phyloP scores from a whole-genome alignment of 2,113 vertebrate genomes.

The Brevimyrus niger region DNA sequence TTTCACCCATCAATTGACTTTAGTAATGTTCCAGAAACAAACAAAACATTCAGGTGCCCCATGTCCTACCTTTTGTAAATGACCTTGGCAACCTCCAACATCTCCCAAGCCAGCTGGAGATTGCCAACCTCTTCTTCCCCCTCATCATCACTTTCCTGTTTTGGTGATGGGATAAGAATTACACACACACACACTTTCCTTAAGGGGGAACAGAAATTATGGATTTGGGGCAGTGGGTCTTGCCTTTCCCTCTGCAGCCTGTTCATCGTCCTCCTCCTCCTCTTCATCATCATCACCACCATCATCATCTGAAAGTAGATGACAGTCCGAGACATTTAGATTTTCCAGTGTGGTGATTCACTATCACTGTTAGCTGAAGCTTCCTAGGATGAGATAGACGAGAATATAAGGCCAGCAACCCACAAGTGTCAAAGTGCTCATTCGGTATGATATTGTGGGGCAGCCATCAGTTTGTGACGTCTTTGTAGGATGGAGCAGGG shows the following conservation, averaged over 20 bases:
- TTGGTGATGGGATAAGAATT: neutral
- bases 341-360: neutral
- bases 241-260: conserved; percentile 67
- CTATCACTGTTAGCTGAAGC: neutral
- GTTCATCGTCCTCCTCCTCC: conserved; percentile 66
- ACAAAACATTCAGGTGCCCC: neutral
- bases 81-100: conserved; percentile 91
- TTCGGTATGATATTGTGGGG: neutral
- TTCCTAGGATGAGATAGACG: neutral
- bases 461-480: neutral
- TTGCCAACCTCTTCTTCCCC: conserved; percentile 80
- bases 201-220: too few species aligned
- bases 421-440: neutral
- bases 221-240: conserved; percentile 11
- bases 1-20: neutral
- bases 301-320: neutral
- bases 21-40: neutral
- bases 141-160: conserved; percentile 87
- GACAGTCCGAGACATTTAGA: neutral
- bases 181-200: neutral
- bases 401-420: neutral
- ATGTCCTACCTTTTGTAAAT: conserved; percentile 84
- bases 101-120: conserved; percentile 96
- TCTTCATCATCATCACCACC: conserved; percentile 67
- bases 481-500: neutral